phyloP scores from a whole-genome alignment of 2,797 vertebrate species.

The Xenops minutus region DNA sequence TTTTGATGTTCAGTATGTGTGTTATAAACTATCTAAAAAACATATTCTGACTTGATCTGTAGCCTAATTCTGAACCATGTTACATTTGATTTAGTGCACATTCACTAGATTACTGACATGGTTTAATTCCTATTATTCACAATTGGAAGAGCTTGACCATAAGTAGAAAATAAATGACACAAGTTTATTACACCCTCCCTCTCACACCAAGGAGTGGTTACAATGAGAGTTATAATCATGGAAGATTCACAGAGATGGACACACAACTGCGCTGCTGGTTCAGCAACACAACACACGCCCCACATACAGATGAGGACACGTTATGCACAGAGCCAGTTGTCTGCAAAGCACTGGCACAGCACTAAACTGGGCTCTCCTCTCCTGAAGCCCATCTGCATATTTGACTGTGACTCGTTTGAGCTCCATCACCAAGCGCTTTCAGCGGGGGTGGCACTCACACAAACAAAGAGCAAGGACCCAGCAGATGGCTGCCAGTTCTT shows the following conservation, averaged over 20 bases:
- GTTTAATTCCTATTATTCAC: not conserved
- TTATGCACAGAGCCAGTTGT: not conserved
- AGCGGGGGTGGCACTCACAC: not conserved
- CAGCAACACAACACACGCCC: not conserved
- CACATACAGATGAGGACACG: not conserved
- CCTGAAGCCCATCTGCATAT: not conserved
- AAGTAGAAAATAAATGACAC: slow-evolving; percentile 23
- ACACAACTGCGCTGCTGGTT: not conserved
- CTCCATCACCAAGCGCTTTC: not conserved
- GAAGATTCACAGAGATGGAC: not conserved
- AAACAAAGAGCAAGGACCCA: not conserved
- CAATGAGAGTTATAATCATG: not conserved
- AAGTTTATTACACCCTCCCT: not conserved
- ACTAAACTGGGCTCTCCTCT: not conserved
- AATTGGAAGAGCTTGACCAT: not conserved
- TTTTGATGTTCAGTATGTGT: not conserved
- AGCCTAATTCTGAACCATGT: not conserved
- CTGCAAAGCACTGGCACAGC: not conserved
- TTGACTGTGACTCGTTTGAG: not conserved
- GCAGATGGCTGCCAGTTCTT: not conserved
- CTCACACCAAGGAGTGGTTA: not conserved
- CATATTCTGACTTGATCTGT: not conserved
- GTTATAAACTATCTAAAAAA: not conserved
- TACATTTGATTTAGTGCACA: not conserved
- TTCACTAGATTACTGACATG: not conserved